Base-by-base conservation (phyloP, 2,797 vertebrate genomes). In the Paramormyrops hopkinsi region DNA sequence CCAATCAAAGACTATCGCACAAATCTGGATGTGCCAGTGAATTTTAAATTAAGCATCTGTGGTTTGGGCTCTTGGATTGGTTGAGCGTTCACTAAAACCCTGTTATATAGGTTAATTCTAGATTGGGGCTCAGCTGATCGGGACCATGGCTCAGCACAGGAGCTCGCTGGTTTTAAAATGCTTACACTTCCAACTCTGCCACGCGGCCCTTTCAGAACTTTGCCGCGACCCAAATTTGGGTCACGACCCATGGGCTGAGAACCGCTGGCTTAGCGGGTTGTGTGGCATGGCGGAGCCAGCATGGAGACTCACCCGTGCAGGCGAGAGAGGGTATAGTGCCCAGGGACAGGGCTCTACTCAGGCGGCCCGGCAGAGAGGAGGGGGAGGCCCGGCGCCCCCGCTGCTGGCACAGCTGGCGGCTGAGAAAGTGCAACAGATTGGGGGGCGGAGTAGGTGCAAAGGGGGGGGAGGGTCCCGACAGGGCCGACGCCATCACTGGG, bases 301-400 rank as follows among this genome's bases (percentile, higher is more conserved):
- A 56, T 0, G 9, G 51, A 82, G 7, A 90, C 93, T 95, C 94
- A 99, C 98, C 98, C 93, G 98, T 94, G 86, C 96, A 95, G 22
- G 95, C 96, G 89, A 99, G 94, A 19, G 98, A 95, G 29, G 97
- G 98, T 2, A 97, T 97, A 62, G 98, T 99, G 56, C 98, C 99
- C 79, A 99, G 95, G 0, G 97, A 97, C 0, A 99, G 97, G 0
- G 97, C 98, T 91, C 97, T 94, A 95, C 95, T 97, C 91, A 99
- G 96, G 0, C 97, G 98, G 1, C 98, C 96, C 0, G 98, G 98
- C 69, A 99, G 95, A 0, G 98, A 98, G 37, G 97, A 97, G 0
- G 97, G 97, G 0, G 97, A 97, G 0, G 95, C 92, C 90, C 95
- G 96, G 12, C 94, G 96, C 1, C 96, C 95, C 0, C 95, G 94